phyloP scores from a whole-genome alignment of 2,797 vertebrate species.

The Sebastes paucispinis region DNA sequence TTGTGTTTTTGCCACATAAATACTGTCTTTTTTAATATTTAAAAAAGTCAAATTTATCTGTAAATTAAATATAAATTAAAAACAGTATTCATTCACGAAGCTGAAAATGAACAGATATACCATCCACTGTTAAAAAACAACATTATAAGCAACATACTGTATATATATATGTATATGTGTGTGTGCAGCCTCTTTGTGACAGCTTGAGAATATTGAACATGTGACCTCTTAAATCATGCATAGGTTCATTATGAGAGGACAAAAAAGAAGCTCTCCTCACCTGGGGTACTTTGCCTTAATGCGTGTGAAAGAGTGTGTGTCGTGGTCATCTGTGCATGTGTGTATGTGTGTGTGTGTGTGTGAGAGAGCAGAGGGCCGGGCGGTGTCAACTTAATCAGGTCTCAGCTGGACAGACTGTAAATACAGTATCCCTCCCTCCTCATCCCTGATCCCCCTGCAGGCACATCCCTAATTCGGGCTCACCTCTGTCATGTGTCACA shows the following conservation, averaged over 20 bases:
- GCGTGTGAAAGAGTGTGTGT: constrained; percentile 20
- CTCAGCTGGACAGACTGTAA: no score
- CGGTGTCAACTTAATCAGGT: no score
- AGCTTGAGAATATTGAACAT: constrained; percentile 30
- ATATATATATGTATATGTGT: no score
- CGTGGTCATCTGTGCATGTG: constrained; percentile 9
- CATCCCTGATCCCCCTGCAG: neutral
- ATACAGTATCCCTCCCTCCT: no score
- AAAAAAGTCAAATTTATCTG: neutral
- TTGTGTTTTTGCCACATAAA: neutral
- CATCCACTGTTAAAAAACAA: neutral
- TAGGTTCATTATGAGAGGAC: constrained; percentile 52
- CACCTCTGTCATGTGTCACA: constrained; percentile 75
- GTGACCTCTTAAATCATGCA: constrained; percentile 67
- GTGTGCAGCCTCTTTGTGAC: constrained; percentile 21
- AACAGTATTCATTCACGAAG: neutral
- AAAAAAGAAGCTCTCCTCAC: constrained; percentile 61
- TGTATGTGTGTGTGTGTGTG: neutral
- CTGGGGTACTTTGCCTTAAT: constrained; percentile 52
- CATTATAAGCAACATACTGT: no score
- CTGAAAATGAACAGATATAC: constrained; percentile 1
- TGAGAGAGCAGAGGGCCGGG: no score
- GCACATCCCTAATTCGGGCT: constrained; percentile 65
- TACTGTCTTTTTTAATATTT: neutral
- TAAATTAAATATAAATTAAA: neutral